Evolutionary conservation across 2,113 vertebrate species (phyloP), one percentile per base, ranked within the genome.

Genomic region (Psilopogon haemacephalus): DNA sequence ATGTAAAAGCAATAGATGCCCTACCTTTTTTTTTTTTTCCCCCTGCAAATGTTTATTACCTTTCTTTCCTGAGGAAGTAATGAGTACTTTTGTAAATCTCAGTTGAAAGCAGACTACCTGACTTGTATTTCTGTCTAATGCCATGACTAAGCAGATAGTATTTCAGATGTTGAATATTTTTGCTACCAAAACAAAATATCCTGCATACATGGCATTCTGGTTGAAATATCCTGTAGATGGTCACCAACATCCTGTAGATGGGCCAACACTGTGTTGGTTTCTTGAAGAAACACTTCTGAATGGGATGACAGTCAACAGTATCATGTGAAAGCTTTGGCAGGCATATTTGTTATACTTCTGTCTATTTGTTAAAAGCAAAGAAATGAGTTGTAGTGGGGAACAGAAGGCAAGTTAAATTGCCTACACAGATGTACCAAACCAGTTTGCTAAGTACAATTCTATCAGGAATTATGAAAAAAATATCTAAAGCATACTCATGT

Each of bases 1-100:
- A 95, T 62, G 85, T 65, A 88, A 37, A 55, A 93, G 90, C 88
- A 85, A 73, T 86, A 84, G 85, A 85, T 95, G 89, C 35, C 89
- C 94, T 94, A 92, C 62, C 89, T 93, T 90, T 78, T 75, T 67
- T 42, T 58, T 18, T 52, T 27, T 27, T 33, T 9, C 27, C 90
- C 14, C 27, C 90, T 85, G 68, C 71, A 79, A 83, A 69, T 44
- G 50, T 72, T 15, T 88, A 86, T 80, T 71, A 70, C 48, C 37
- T 77, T 87, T 83, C 65, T 76, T 37, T 15, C 8, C 52, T 23
- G 32, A 62, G 48, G 42, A 89, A n/a, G 58, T 65, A 62, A 38
- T 20, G 20, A 95, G 15, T 46, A 48, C 78, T 84, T 92, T 56
- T 84, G 48, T 35, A 91, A 78, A 84, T 55, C 60, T 62, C 42